Base-by-base conservation (phyloP, 2,113 vertebrate genomes). In the Nettapus auritus region DNA sequence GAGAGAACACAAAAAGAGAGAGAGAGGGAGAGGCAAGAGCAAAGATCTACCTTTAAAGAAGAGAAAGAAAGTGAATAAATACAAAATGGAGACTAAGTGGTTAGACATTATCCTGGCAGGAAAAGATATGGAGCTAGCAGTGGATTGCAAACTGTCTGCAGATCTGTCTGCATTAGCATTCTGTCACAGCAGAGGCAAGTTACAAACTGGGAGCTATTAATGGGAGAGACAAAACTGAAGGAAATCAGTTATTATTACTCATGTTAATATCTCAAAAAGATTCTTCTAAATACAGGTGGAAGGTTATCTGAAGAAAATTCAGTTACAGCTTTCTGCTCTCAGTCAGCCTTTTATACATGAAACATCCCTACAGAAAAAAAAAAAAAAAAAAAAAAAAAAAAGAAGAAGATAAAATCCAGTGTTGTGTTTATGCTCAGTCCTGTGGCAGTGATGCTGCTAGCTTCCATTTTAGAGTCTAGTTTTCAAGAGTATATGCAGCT, bases 401-500 rank as follows among this genome's bases (percentile, higher is more conserved):
- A n/a, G n/a, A n/a, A n/a, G n/a, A n/a, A 2, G 33, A 21, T 71
- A 71, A 93, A 92, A 66, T 3, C 2, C n/a, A 66, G 3, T 5
- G 5, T 56, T 92, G 46, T 86, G 6, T 63, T 80, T 77, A 57
- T 81, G 55, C 34, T 84, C 17, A 46, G 31, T 68, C 38, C 29
- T 69, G 33, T 40, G 63, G 34, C 26, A 38, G 29, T 71, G 48
- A 63, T 52, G 29, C 20, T 91, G 29, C 20, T 70, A 70, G 22
- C 28, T 86, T 90, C 34, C 13, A 68, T 86, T 88, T 63, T 34
- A 70, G 55, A 89, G 26, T 67, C 60, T 83, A 33, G 4, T 83
- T 89, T 91, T 67, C 50, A 53, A 77, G 85, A 55, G 11, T 78
- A 93, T 81, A 48, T 40, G 18, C 63, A 86, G 79, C 42, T 70